These are phyloP conservation scores for Sepiola atlantica DNA, from an alignment of 2,888 invertebrate species.

Conservation along the genomic window DNA sequence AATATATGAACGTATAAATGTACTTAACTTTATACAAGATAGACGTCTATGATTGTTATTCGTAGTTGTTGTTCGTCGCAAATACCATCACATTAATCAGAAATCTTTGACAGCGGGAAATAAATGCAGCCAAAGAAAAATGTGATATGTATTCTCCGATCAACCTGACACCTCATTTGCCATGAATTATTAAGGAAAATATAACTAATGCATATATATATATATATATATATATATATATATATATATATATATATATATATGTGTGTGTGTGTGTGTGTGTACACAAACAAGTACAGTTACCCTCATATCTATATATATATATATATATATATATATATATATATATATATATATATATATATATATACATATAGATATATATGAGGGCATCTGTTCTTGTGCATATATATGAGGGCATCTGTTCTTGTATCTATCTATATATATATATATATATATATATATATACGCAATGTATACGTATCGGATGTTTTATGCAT, in stretches of 20 bases:
- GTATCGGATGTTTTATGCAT: no score
- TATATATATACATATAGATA: background rate
- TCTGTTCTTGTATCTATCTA: no score
- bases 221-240: no score
- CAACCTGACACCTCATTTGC: conserved; percentile 21
- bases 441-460: no score
- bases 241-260: no score
- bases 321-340: conserved; percentile 14
- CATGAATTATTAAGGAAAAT: background rate
- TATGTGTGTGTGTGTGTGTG: no score
- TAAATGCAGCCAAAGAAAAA: background rate
- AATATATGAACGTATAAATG: no score
- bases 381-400: background rate
- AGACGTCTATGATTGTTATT: background rate
- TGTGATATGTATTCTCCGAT: background rate
- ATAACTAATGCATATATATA: background rate
- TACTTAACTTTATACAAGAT: no score
- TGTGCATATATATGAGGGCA: no score
- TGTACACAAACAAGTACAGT: background rate
- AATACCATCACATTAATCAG: background rate
- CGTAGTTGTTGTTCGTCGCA: background rate
- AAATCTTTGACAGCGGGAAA: background rate
- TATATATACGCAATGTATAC: background rate
- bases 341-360: background rate
- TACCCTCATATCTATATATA: background rate